phyloP scores from a whole-genome alignment of 2,888 invertebrate genomes.

The Pseudococcus viburni region DNA sequence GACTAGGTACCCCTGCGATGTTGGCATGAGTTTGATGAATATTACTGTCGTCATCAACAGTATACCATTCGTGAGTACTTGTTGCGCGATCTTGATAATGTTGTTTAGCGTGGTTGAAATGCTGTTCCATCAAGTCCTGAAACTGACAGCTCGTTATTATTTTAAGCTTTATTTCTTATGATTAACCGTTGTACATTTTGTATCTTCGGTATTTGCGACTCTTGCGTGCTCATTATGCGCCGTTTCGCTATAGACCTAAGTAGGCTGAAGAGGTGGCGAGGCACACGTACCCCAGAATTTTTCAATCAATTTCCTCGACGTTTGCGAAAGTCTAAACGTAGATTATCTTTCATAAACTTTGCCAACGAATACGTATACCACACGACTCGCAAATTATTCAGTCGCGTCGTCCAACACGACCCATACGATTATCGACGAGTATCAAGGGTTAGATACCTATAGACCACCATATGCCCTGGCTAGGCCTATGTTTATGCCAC shows the following conservation, averaged over 20 bases:
- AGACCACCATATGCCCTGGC: no score
- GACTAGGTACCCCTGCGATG: not conserved
- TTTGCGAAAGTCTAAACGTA: not conserved
- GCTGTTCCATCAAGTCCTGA: constrained; percentile 35
- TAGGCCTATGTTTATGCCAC: no score
- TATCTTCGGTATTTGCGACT: constrained; percentile 4
- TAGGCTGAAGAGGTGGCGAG: no score
- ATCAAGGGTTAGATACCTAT: no score
- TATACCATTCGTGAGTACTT: constrained; percentile 43
- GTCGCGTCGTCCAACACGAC: not conserved
- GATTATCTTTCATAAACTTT: not conserved
- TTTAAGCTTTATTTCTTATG: constrained; percentile 34
- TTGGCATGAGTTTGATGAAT: constrained; percentile 31
- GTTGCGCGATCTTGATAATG: constrained; percentile 41
- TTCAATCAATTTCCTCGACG: not conserved
- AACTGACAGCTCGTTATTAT: constrained; percentile 47
- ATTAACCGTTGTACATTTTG: constrained; percentile 35
- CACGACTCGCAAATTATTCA: not conserved
- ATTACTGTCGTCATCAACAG: constrained; percentile 22
- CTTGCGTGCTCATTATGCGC: not conserved
- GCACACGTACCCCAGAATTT: not conserved
- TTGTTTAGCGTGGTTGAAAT: constrained; percentile 40
- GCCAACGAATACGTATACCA: not conserved
- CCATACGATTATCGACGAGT: no score
- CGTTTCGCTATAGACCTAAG: not conserved